Evolutionary conservation across 2,113 vertebrate species (phyloP), one percentile per base, ranked within the genome.

Genomic region (Pteruthius melanotis): DNA sequence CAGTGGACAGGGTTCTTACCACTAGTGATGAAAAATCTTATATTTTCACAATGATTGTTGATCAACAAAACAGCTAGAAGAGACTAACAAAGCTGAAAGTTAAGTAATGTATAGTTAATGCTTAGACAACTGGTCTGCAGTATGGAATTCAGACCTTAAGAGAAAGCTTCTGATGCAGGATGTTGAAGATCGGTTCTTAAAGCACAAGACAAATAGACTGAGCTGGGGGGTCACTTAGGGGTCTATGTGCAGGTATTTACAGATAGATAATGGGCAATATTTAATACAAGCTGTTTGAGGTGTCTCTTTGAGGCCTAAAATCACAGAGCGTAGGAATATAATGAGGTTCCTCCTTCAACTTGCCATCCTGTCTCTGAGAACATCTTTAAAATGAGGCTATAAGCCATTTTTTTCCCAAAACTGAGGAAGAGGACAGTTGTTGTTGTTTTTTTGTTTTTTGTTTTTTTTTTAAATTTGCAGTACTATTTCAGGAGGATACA

Each of bases 1-100:
- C 39, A 37, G 70, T 0, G 0, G 21, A 31, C 21, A 54, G 7
- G 3, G 15, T 33, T 57, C 19, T 54, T 68, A 75, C 8, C 22
- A 22, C 3, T 23, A 57, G 14, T 11, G 21, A 66, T 18, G 27
- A 74, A 91, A 87, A 70, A 59, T 40, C 13, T 53, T 33, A 13
- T 24, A 50, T 66, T 87, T 68, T 52, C 70, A 44, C 35, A 56
- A 15, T 28, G 47, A 27, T 54, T 6, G 19, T 0, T 47, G 31
- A 64, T 31, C 27, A 91, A 37, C 21, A 54, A 56, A 60, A 78
- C 11, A 50, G 9, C 28, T 44, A 42, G 30, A 59, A 87, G 26
- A 11, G 11, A 66, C 30, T 70, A 66, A 63, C 17, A 74, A 68
- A 30, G 15, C 6, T 33, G 21, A 14, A 77, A 86, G 21, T 64